phyloP scores from a whole-genome alignment of 2,113 vertebrate species.

The Toxotes chatareus region DNA sequence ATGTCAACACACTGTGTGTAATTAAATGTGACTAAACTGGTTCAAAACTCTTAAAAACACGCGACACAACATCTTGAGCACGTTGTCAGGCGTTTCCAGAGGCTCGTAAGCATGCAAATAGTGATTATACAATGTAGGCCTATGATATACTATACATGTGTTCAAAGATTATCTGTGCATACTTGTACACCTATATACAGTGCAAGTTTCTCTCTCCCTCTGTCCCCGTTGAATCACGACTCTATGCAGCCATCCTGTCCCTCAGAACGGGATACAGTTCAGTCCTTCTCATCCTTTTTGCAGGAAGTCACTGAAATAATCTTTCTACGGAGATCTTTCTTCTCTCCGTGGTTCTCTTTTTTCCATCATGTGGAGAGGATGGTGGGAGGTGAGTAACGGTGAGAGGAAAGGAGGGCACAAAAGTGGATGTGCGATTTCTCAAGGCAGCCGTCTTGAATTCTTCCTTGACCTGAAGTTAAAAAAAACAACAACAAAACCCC shows the following conservation, averaged over 20 bases:
- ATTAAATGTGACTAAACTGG: neutral
- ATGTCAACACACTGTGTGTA: neutral
- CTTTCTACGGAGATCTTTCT: neutral
- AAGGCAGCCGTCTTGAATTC: slow-evolving; percentile 13
- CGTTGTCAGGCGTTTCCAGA: neutral
- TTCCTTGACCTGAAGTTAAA: slow-evolving; percentile 45
- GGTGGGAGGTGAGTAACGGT: neutral
- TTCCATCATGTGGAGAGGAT: slow-evolving; percentile 26
- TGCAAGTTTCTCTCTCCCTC: neutral
- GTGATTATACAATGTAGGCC: slow-evolving; percentile 24
- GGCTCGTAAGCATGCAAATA: slow-evolving; percentile 30
- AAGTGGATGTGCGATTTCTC: slow-evolving; percentile 35
- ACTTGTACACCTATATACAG: slow-evolving; percentile 37
- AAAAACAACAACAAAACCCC: neutral
- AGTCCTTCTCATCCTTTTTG: slow-evolving; percentile 15
- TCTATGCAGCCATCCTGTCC: neutral
- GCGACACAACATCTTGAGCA: slow-evolving; percentile 3
- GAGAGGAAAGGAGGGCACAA: slow-evolving; percentile 8
- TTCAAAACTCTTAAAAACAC: neutral
- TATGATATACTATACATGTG: slow-evolving; percentile 39
- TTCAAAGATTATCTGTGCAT: slow-evolving; percentile 38
- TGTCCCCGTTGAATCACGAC: neutral
- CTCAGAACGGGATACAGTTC: neutral
- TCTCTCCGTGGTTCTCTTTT: neutral
- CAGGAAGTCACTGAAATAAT: neutral